A percentile compares a stretch with the other conserved stretches of the same genome.
Conservation (phyloP, 37 sponge, comb jelly and placozoan species). For the Geodia barretti region DNA sequence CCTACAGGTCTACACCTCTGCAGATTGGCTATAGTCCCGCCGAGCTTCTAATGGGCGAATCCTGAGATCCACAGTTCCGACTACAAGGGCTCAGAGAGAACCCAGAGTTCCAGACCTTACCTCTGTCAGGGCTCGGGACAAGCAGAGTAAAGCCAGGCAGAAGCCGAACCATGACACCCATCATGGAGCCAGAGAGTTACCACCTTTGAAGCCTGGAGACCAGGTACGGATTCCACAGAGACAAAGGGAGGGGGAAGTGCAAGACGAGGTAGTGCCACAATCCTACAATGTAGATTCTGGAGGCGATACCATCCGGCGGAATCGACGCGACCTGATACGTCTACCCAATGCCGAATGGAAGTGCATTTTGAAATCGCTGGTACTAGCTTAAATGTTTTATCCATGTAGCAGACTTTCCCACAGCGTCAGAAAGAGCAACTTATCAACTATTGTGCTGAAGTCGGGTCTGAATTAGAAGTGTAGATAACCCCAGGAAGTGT, state of each 20-base stretch:
- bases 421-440: no score
- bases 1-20: conserved; percentile 61
- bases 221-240: conserved; percentile 41
- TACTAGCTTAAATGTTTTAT: no score
- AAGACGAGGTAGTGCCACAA: conserved; percentile 18
- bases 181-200: conserved; percentile 16
- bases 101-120: conserved; percentile 20
- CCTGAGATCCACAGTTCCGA: conserved; percentile 41
- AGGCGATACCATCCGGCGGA: conserved; percentile 24
- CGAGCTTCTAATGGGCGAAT: conserved; percentile 61
- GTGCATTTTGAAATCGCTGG: no score
- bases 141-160: conserved; percentile 13
- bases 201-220: conserved; percentile 10
- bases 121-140: conserved; percentile 1
- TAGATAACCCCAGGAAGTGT: no score
- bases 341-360: no score
- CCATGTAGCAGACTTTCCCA: no score
- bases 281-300: conserved; percentile 20
- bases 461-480: no score
- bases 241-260: conserved; percentile 5
- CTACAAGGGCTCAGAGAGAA: neutral
- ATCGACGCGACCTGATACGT: conserved; percentile 10
- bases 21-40: conserved; percentile 59
- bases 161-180: conserved; percentile 21
- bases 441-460: no score